Percentiles rank a stretch among this genome's conserved stretches.
Evolutionary conservation across 2,113 vertebrate species (phyloP).

Genomic region (Saguinus imperator): DNA sequence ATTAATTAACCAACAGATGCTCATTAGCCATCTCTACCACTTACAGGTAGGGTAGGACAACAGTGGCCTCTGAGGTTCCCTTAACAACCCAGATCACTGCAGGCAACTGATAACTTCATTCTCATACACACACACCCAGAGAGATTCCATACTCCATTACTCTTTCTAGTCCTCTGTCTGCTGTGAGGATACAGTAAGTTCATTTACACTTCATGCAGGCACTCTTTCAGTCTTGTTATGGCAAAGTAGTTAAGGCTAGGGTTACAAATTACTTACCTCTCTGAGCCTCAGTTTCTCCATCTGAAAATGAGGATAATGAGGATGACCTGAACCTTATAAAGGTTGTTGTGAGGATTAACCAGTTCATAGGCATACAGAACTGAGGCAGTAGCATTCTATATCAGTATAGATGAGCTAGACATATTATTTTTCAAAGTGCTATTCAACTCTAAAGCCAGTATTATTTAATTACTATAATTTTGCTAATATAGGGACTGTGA

Average conservation of each 20-base stretch:
- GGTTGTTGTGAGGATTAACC: neutral
- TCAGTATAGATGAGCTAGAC: neutral
- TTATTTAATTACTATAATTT: neutral
- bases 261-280: neutral
- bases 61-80: neutral
- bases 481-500: neutral
- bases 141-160: neutral
- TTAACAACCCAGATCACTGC: neutral
- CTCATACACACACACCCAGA: neutral
- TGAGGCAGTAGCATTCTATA: accelerated
- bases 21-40: neutral
- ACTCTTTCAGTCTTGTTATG: neutral
- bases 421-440: neutral
- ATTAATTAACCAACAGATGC: conserved; percentile 12
- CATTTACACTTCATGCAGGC: neutral
- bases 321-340: neutral
- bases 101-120: neutral
- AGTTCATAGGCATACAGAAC: too few relatives aligned
- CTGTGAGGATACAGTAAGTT: neutral
- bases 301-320: neutral
- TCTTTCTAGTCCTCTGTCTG: neutral
- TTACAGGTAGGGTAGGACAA: neutral
- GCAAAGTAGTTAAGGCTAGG: neutral
- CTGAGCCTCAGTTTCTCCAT: neutral
- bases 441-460: neutral